phyloP scores from a whole-genome alignment of 2,797 vertebrate species.

The Alfaro cultratus region DNA sequence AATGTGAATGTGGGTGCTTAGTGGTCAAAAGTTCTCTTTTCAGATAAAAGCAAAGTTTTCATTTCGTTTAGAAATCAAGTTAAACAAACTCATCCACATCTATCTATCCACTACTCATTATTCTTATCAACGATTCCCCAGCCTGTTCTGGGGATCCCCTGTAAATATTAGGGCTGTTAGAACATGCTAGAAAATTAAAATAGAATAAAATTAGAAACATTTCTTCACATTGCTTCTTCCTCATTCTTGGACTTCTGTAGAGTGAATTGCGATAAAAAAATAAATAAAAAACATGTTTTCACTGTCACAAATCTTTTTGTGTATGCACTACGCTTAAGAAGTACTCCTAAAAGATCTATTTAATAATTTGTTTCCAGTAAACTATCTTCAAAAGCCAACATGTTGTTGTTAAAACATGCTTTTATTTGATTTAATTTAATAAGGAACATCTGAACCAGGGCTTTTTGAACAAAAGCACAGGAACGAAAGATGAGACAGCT shows the following conservation, averaged over 20 bases:
- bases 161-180: neutral
- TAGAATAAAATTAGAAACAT: neutral
- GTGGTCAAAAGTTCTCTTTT: too few species aligned
- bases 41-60: too few species aligned
- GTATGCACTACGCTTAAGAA: neutral
- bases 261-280: too few species aligned
- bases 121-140: neutral
- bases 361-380: neutral
- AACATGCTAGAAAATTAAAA: neutral
- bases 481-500: neutral
- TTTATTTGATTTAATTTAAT: neutral
- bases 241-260: neutral
- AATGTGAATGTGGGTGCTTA: neutral
- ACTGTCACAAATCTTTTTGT: neutral
- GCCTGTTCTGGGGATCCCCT: neutral
- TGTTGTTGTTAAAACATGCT: neutral
- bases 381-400: neutral
- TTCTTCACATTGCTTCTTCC: neutral
- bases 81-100: neutral
- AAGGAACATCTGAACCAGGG: neutral
- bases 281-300: too few species aligned
- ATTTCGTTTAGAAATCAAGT: neutral
- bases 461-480: neutral
- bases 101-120: neutral
- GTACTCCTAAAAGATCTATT: neutral